Base-by-base conservation (phyloP, 2,888 invertebrate genomes). In the Heliconius aoede region DNA sequence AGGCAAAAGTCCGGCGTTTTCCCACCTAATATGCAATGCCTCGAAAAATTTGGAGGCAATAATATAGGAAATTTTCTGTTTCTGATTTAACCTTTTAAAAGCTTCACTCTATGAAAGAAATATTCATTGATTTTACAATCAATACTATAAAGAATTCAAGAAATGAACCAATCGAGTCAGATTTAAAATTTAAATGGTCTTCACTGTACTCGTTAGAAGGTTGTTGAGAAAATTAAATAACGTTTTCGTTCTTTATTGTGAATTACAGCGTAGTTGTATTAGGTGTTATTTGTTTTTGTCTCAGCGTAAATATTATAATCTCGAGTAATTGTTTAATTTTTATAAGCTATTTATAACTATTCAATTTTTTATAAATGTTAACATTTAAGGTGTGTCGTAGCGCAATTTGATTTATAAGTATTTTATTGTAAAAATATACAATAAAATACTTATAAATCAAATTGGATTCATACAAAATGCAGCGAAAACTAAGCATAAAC, bases 131-230 rank as follows among this genome's bases (percentile, higher is more conserved):
- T 65, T 65, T 65, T 65, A 13, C 36, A 65, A 65, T 69, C 74
- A 58, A 69, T 75, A 58, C 7, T 73, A 55, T 73, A 69, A 73
- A 61, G 15, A 64, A 71, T 73, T 73, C 32, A 69, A 73, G 72
- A 72, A 40, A 58, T 58, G 26, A 28, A 60, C 40, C 40, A 67
- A 51, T 68, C 30, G 67, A 76, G 55, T 73, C 61, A 55, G 46
- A 15, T 73, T 73, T 62, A 76, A 72, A 62, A 64, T 36, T 62
- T 73, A 73, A 69, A 72, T 61, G 51, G n/a, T 46, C 15, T 69
- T 73, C 32, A 74, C 21, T 36, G n/a, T 51, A 55, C 51, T 69
- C 32, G 69, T 55, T 69, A 69, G 55, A n/a, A 55, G 51, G 18
- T 68, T 32, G 69, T 69, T 69, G 55, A 30, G 55, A 69, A 68